Percentiles rank a stretch among this genome's conserved stretches.
These are phyloP conservation scores for Apotomis capreana DNA, from an alignment of 2,888 invertebrate genomes.

Conservation along the genomic window DNA sequence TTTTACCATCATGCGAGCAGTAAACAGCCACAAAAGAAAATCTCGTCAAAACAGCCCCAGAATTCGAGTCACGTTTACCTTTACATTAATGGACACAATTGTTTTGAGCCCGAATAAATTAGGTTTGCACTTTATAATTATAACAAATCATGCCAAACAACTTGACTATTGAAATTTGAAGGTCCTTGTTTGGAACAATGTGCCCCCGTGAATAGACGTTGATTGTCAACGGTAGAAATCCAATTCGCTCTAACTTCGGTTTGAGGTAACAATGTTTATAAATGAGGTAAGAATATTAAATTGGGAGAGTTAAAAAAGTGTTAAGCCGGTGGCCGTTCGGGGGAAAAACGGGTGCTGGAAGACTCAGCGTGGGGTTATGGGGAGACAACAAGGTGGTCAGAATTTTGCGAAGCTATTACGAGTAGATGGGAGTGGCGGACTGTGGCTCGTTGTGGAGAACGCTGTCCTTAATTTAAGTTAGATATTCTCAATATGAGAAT, in stretches of 20 bases:
- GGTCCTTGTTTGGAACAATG: slow-evolving; percentile 52
- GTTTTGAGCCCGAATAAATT: slow-evolving; percentile 46
- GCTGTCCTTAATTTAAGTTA: no score
- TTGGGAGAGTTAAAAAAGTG: neutral
- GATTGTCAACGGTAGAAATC: slow-evolving; percentile 55
- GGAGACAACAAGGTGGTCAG: no score
- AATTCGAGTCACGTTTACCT: slow-evolving; percentile 22
- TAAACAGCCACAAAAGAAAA: slow-evolving; percentile 15
- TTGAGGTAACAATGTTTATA: slow-evolving; percentile 23
- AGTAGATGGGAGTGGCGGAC: no score
- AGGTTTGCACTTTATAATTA: slow-evolving; percentile 50
- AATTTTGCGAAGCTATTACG: no score
- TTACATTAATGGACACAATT: slow-evolving; percentile 43
- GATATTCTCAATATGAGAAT: no score
- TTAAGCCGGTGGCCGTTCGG: neutral
- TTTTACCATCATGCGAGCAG: neutral
- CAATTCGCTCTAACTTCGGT: slow-evolving; percentile 45
- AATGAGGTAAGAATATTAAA: slow-evolving; percentile 32
- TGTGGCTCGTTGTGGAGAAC: no score
- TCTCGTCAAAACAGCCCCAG: slow-evolving; percentile 12
- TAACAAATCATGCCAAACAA: slow-evolving; percentile 49
- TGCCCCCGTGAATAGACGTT: slow-evolving; percentile 54
- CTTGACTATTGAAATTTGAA: slow-evolving; percentile 54
- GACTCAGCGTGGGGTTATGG: no score
- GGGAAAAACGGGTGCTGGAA: no score